Base-by-base conservation (phyloP, 2,888 invertebrate genomes). In the Caenorhabditis wallacei region DNA sequence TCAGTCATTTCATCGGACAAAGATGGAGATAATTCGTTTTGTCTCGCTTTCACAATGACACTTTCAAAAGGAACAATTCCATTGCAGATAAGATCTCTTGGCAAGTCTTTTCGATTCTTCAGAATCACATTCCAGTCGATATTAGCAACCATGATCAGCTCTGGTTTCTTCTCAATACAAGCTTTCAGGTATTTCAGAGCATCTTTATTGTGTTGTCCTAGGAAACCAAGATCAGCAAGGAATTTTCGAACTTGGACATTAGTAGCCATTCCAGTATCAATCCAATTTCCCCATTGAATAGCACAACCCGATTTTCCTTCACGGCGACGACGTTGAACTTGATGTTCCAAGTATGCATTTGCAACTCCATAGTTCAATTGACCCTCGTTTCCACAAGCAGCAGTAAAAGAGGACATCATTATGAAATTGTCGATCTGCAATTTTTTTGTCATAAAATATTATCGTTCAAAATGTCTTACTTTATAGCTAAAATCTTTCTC, bases 261-360 rank as follows among this genome's bases (percentile, higher is more conserved):
- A 4, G 87, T 85, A 5, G 91, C 91, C 89, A 91, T 89, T 26
- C 91, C 91, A 16, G 87, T 85, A 26, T 90, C 90, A 13, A 80
- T 57, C 91, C 91, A 91, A 61, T 90, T 91, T 22, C 90, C 91
- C 91, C 91, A 91, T 69, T 88, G 87, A 56, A 91, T 88, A 1
- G 87, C 79, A 13, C 84, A 85, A 13, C 88, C 87, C 4, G 80
- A 46, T n/a, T 76, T 61, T 22, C 85, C 82, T 26, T 61, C 37
- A 8, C 16, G n/a, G 2, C 74, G 59, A 51, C 82, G 82, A 35
- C 76, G 63, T 56, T 54, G 71, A 18, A 84, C 84, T 51, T 86
- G 80, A 43, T 82, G 56, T 51, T 91, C 90, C 54, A 89, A 68
- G 48, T 79, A 83, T 0, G 85, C 85, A 69, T 91, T 91, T 18